Conservation (phyloP, 2,113 vertebrate genomes). For the Platysternon megacephalum region DNA sequence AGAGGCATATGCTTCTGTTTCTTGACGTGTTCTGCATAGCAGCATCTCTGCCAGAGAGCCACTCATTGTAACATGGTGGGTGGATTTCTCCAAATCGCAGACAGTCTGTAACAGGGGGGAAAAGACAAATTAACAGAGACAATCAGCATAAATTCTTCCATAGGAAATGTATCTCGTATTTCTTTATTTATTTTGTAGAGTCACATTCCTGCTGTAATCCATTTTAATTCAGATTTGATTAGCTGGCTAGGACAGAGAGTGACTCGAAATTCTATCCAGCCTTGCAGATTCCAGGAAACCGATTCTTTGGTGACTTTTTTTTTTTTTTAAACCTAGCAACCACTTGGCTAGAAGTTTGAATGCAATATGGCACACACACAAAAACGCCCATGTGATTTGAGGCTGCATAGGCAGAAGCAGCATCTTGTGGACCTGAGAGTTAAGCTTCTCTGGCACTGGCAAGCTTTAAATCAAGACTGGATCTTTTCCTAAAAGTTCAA, state of each 20-base stretch:
- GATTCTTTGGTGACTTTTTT: neutral
- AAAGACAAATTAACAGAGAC: neutral
- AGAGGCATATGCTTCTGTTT: neutral
- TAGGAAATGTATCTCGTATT: neutral
- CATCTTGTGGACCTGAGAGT: neutral
- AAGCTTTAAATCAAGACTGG: no score
- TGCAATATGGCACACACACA: neutral
- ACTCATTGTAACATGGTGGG: neutral
- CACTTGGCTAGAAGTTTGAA: neutral
- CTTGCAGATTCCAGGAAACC: accelerated
- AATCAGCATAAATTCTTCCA: neutral
- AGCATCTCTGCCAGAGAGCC: neutral
- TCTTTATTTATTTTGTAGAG: neutral
- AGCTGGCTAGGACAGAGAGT: neutral
- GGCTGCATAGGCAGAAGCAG: neutral
- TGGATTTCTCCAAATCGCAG: neutral
- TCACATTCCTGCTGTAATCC: neutral
- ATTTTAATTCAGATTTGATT: neutral
- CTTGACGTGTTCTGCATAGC: neutral
- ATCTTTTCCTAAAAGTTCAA: no score
- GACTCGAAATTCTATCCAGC: neutral
- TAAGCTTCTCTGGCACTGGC: no score
- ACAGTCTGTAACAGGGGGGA: neutral
- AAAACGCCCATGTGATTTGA: neutral
- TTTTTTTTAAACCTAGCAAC: neutral